Evolutionary conservation across 2,797 vertebrate genomes (phyloP).

Genomic region (Lophius americanus): DNA sequence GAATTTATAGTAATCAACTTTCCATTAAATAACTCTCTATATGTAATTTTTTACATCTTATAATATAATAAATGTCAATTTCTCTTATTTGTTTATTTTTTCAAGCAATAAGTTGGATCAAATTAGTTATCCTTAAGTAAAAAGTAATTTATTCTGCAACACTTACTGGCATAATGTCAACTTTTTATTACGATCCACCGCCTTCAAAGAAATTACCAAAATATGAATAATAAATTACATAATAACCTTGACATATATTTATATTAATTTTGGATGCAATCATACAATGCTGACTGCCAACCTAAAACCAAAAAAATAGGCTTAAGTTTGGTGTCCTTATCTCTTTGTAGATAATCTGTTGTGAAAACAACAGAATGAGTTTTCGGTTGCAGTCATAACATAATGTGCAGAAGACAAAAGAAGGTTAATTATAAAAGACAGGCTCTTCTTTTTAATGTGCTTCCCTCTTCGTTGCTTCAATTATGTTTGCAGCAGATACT

Average conservation of each 20-base stretch:
- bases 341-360: constrained; percentile 2
- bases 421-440: constrained; percentile 42
- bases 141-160: constrained; percentile 2
- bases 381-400: constrained; percentile 10
- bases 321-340: neutral
- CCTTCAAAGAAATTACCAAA: constrained; percentile 1
- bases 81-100: neutral
- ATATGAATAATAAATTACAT: neutral
- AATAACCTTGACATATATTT: neutral
- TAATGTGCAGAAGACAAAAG: constrained; percentile 25
- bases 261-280: neutral
- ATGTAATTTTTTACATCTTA: neutral
- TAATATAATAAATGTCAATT: neutral
- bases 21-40: neutral
- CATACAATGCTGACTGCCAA: neutral
- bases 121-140: neutral
- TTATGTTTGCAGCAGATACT: constrained; percentile 21
- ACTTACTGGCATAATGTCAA: neutral
- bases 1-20: neutral
- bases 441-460: constrained; percentile 17
- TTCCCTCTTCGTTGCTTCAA: constrained; percentile 10
- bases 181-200: constrained; percentile 8
- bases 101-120: neutral
- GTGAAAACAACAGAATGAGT: constrained; percentile 10
- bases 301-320: neutral